Conservation (phyloP, 2,113 vertebrate genomes). For the Chauna torquata region DNA sequence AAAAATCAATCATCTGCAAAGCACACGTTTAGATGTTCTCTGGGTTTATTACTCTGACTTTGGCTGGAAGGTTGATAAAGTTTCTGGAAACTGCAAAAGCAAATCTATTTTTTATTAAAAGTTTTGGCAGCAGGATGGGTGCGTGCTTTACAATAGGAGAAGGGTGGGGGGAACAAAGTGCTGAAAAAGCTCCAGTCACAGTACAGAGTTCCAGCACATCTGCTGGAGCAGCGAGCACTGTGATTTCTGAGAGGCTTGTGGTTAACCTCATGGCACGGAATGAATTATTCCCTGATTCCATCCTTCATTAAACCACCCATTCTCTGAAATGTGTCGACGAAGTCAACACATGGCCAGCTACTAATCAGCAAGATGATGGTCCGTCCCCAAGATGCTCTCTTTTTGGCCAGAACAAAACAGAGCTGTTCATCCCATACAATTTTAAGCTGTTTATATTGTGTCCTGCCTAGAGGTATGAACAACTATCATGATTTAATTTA, state of each 20-base stretch:
- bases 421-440: neutral
- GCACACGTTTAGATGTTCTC: conserved; percentile 39
- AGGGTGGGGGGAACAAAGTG: conserved; percentile 33
- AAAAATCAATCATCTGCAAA: conserved; percentile 59
- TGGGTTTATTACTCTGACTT: conserved; percentile 57
- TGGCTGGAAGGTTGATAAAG: conserved; percentile 62
- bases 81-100: conserved; percentile 43
- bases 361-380: conserved; percentile 5
- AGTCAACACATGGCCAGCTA: conserved; percentile 59
- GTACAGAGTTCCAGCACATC: conserved; percentile 72
- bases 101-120: conserved; percentile 54
- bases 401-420: neutral
- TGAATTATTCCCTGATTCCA: conserved; percentile 60
- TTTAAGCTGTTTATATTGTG: neutral
- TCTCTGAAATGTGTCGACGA: conserved; percentile 61
- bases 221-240: conserved; percentile 75
- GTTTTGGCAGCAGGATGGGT: conserved; percentile 50
- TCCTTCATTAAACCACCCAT: conserved; percentile 69
- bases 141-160: conserved; percentile 38
- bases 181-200: conserved; percentile 75
- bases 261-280: conserved; percentile 75
- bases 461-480: conserved; percentile 32
- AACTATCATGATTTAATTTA: conserved; percentile 1
- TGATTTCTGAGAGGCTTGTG: conserved; percentile 71
- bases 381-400: neutral